Percentiles rank a stretch among this genome's conserved stretches.
These are phyloP conservation scores for Misgurnus mizolepis DNA, from an alignment of 2,113 vertebrate genomes.

Conservation along the genomic window DNA sequence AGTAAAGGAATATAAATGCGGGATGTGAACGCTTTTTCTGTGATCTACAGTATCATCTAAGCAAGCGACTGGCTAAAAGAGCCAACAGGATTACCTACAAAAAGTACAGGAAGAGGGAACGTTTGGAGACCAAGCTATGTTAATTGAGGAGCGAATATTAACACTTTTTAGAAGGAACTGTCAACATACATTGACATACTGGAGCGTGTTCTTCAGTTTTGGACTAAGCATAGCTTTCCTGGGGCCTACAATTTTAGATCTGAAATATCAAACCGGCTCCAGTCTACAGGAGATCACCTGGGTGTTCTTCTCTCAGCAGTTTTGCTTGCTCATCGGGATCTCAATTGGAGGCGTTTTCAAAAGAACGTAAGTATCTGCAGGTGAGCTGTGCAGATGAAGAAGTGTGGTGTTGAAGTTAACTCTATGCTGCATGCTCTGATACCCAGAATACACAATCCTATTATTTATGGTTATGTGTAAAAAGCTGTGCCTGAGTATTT, in stretches of 20 bases:
- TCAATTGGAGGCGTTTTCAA: constrained; percentile 87
- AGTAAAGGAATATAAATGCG: constrained; percentile 61
- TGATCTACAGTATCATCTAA: background rate
- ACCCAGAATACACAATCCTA: too few species aligned
- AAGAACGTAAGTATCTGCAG: constrained; percentile 82
- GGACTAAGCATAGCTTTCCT: constrained; percentile 95
- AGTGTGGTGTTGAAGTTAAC: background rate
- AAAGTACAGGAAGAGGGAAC: background rate
- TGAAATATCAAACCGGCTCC: constrained; percentile 93
- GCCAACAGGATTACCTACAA: background rate
- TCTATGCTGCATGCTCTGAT: background rate
- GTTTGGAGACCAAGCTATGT: constrained; percentile 68
- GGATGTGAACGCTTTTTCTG: background rate
- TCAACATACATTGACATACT: constrained; percentile 93
- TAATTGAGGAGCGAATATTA: constrained; percentile 81
- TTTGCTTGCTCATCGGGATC: constrained; percentile 91
- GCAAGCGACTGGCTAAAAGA: background rate
- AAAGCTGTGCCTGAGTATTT: too few species aligned
- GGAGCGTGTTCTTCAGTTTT: constrained; percentile 97
- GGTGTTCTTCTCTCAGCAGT: constrained; percentile 96
- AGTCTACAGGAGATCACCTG: constrained; percentile 92
- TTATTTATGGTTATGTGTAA: too few species aligned
- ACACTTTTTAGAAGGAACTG: constrained; percentile 85
- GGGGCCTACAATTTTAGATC: constrained; percentile 92
- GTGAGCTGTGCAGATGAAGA: background rate